These are phyloP conservation scores for Sitta carolinensis DNA, from an alignment of 2,797 vertebrate species.

Conservation along the genomic window DNA sequence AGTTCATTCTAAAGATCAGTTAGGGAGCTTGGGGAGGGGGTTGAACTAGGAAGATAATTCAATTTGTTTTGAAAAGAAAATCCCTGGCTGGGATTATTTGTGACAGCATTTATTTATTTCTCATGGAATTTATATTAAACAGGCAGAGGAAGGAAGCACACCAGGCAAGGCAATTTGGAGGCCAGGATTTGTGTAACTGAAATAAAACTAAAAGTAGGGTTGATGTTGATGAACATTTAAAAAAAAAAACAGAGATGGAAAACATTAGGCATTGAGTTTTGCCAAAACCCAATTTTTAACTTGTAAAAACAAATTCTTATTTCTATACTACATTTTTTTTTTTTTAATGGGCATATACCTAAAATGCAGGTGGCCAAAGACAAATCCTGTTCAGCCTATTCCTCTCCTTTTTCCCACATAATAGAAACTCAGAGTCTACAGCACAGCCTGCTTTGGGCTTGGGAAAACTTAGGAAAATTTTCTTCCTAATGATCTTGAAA, in stretches of 20 bases:
- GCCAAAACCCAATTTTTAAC: neutral
- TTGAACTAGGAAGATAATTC: neutral
- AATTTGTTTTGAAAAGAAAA: neutral
- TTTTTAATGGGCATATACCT: neutral
- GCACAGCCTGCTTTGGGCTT: neutral
- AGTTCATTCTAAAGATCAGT: neutral
- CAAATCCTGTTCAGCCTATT: neutral
- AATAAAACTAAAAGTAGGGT: neutral
- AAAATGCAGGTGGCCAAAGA: neutral
- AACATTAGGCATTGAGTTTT: neutral
- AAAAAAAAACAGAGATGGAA: neutral
- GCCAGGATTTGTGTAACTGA: neutral
- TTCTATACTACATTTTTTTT: neutral
- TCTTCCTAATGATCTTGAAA: neutral
- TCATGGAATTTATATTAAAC: neutral
- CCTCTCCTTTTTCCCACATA: neutral
- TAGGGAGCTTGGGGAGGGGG: neutral
- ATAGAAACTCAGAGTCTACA: neutral
- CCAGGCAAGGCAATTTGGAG: neutral
- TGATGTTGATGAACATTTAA: neutral
- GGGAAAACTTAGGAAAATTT: neutral
- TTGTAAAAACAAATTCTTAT: neutral
- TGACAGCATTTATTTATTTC: neutral
- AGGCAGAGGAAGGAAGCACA: neutral
- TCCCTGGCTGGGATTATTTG: neutral